Conservation (phyloP, 2,113 vertebrate genomes). For the Lutjanus erythropterus region DNA sequence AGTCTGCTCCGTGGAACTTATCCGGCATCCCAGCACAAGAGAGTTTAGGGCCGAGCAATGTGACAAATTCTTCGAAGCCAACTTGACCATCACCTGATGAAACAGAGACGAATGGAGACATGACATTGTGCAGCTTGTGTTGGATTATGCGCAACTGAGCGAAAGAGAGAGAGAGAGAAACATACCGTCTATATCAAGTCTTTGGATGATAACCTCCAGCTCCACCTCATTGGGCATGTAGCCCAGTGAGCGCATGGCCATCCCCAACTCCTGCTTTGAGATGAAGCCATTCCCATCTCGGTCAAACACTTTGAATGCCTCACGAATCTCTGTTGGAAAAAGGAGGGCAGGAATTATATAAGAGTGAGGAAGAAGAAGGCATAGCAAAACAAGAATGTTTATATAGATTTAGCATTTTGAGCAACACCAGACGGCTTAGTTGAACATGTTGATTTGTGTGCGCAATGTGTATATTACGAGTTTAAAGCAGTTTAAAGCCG, state of each 20-base stretch:
- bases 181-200: constrained; percentile 95
- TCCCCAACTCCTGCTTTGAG: constrained; percentile 97
- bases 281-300: constrained; percentile 96
- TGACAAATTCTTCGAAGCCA: constrained; percentile 98
- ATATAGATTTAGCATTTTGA: constrained; percentile 15
- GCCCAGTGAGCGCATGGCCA: constrained; percentile 94
- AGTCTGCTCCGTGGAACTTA: constrained; percentile 96
- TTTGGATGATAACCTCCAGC: constrained; percentile 96
- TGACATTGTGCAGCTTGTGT: background rate
- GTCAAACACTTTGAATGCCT: constrained; percentile 97
- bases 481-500: constrained; percentile 8
- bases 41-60: constrained; percentile 94
- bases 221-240: constrained; percentile 99
- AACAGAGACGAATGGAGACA: constrained; percentile 10
- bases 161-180: constrained; percentile 17
- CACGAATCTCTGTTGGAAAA: constrained; percentile 89
- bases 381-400: background rate
- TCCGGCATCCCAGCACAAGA: constrained; percentile 94
- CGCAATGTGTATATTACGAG: background rate
- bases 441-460: background rate
- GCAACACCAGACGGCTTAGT: background rate
- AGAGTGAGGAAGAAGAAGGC: background rate
- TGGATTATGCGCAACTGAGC: background rate
- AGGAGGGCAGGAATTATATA: background rate
- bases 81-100: constrained; percentile 94